These are phyloP conservation scores for Galeruca laticollis DNA, from an alignment of 2,888 invertebrate genomes.

Conservation along the genomic window DNA sequence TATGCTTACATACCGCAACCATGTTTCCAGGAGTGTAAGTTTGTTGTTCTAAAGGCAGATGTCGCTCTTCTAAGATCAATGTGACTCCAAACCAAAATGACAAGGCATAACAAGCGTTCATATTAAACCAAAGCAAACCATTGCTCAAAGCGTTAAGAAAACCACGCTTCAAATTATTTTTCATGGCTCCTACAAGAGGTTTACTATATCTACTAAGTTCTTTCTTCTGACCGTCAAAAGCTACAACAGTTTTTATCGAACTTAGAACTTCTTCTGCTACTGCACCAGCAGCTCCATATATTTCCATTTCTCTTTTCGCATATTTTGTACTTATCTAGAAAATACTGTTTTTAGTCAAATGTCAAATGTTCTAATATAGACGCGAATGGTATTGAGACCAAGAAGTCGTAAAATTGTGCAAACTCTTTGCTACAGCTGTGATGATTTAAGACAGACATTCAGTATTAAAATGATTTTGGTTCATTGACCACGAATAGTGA, in stretches of 20 bases:
- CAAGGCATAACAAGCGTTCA: constrained; percentile 81
- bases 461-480: too few species aligned
- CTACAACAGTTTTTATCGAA: constrained; percentile 81
- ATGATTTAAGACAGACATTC: too few species aligned
- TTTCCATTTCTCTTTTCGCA: constrained; percentile 76
- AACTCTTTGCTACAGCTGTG: too few species aligned
- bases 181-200: constrained; percentile 73
- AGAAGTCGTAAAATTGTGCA: too few species aligned
- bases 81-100: constrained; percentile 88
- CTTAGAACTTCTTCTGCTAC: constrained; percentile 84
- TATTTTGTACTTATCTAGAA: constrained; percentile 73
- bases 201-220: constrained; percentile 77
- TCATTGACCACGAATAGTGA: too few species aligned
- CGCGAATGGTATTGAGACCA: too few species aligned
- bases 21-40: constrained; percentile 76
- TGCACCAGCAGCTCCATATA: constrained; percentile 81
- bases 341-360: too few species aligned
- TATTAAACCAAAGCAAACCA: constrained; percentile 81
- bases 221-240: constrained; percentile 81
- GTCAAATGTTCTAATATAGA: too few species aligned
- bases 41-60: constrained; percentile 52
- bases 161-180: constrained; percentile 78
- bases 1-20: constrained; percentile 78
- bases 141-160: constrained; percentile 79
- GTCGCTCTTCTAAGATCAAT: constrained; percentile 72